Percentiles rank a stretch among this genome's conserved stretches.
phyloP scores from a whole-genome alignment of 2,113 vertebrate species.

The Tragelaphus strepsiceros region DNA sequence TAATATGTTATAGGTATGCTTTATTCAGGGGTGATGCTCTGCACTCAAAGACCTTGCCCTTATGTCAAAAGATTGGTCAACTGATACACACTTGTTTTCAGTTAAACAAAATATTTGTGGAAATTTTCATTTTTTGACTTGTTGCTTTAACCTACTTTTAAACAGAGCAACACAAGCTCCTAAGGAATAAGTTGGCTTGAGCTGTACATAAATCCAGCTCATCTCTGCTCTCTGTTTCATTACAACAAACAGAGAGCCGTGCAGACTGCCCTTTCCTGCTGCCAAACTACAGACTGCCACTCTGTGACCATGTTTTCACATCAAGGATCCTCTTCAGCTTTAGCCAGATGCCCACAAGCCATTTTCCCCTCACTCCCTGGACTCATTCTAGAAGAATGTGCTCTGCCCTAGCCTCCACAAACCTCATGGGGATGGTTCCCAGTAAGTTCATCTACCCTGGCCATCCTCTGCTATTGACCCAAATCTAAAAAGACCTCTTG shows the following conservation, averaged over 20 bases:
- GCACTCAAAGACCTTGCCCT: not conserved
- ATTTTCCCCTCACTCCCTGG: not conserved
- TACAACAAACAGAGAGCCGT: not conserved
- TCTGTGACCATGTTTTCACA: not conserved
- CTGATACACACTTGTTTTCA: not conserved
- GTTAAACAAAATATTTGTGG: not conserved
- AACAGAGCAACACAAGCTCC: not conserved
- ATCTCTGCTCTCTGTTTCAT: not conserved
- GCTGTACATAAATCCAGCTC: not conserved
- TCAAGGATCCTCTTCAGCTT: not conserved
- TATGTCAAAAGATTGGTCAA: not conserved
- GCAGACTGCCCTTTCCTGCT: not conserved
- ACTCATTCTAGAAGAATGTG: not conserved
- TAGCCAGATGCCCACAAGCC: not conserved
- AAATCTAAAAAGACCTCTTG: not conserved
- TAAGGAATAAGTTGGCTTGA: not conserved
- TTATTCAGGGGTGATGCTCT: not conserved
- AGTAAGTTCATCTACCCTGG: not conserved
- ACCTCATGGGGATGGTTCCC: not conserved
- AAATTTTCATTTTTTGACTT: not conserved
- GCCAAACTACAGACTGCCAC: not conserved
- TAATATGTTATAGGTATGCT: not conserved
- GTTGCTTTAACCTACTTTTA: slow-evolving; percentile 36
- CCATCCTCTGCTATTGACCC: not conserved
- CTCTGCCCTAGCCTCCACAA: not conserved